A percentile compares a stretch with the other conserved stretches of the same genome.
These are phyloP conservation scores for Ennomos fuscantarius DNA, from an alignment of 2,888 invertebrate genomes.

Conservation along the genomic window DNA sequence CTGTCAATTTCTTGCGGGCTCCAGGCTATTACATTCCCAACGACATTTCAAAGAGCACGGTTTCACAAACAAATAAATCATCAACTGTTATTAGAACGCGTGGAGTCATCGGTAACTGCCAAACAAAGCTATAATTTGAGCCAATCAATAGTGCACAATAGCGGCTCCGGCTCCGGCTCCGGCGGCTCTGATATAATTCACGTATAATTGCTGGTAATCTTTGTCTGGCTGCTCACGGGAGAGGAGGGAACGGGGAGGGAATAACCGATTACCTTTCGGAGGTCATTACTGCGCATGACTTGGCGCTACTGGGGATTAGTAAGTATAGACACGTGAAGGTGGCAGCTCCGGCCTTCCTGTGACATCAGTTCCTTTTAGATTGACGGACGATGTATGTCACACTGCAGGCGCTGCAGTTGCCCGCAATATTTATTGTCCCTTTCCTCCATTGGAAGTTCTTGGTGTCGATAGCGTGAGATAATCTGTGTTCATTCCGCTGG, in stretches of 20 bases:
- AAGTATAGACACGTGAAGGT: constrained; percentile 3
- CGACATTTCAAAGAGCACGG: constrained; percentile 7
- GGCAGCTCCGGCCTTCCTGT: background rate
- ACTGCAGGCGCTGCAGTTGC: too few relatives aligned
- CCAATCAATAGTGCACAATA: constrained; percentile 32
- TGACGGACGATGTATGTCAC: too few relatives aligned
- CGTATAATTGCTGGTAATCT: constrained; percentile 51
- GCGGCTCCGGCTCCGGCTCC: constrained; percentile 1
- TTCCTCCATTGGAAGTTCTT: too few relatives aligned
- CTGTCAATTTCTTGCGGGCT: too few relatives aligned
- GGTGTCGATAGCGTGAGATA: too few relatives aligned
- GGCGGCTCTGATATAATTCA: constrained; percentile 18
- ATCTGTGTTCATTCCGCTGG: too few relatives aligned
- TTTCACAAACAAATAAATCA: constrained; percentile 30
- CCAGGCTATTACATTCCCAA: background rate
- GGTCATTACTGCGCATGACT: constrained; percentile 69
- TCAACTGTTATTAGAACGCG: constrained; percentile 10
- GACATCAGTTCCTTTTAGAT: too few relatives aligned
- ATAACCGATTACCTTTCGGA: constrained; percentile 46
- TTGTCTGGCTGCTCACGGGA: constrained; percentile 26
- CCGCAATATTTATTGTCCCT: too few relatives aligned
- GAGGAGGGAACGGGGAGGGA: constrained; percentile 9
- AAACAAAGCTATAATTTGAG: constrained; percentile 28
- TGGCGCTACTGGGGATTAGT: constrained; percentile 43
- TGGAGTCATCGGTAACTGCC: constrained; percentile 19